Percentiles rank a stretch among this genome's conserved stretches.
phyloP scores from a whole-genome alignment of 2,797 vertebrate species.

The Glossophaga mutica region DNA sequence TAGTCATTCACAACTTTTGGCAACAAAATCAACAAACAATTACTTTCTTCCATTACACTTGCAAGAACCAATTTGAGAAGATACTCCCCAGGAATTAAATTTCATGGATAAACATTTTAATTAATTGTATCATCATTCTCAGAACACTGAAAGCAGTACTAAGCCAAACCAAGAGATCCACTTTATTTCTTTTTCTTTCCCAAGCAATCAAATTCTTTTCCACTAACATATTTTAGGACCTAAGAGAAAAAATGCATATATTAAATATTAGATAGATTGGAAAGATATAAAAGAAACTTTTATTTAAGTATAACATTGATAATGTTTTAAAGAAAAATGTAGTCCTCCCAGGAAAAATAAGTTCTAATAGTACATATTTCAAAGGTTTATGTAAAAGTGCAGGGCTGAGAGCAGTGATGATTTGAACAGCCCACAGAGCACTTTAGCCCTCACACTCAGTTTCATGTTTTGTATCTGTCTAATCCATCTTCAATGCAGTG shows the following conservation, averaged over 20 bases:
- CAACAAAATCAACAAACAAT: constrained; percentile 69
- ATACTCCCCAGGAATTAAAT: constrained; percentile 80
- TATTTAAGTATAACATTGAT: not conserved
- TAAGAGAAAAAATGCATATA: constrained; percentile 67
- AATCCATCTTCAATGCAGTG: not conserved
- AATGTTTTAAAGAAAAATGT: not conserved
- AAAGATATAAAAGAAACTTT: constrained; percentile 48
- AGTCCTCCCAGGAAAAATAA: not conserved
- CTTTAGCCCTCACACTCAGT: fast-evolving
- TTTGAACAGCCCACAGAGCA: not conserved
- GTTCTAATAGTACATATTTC: not conserved
- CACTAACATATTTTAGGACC: constrained; percentile 63
- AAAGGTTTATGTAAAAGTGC: not conserved
- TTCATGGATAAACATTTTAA: constrained; percentile 80
- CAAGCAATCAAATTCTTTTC: constrained; percentile 68
- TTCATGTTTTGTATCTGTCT: not conserved
- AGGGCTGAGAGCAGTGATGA: not conserved
- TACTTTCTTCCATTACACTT: constrained; percentile 62
- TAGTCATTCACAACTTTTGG: constrained; percentile 68
- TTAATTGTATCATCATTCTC: constrained; percentile 83
- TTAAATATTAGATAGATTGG: not conserved
- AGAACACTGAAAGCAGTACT: constrained; percentile 76
- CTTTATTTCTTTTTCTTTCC: constrained; percentile 70
- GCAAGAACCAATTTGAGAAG: constrained; percentile 72
- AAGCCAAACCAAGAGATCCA: constrained; percentile 74